Conservation (phyloP, 2,797 vertebrate genomes). For the Enteromius thamalakanensis region DNA sequence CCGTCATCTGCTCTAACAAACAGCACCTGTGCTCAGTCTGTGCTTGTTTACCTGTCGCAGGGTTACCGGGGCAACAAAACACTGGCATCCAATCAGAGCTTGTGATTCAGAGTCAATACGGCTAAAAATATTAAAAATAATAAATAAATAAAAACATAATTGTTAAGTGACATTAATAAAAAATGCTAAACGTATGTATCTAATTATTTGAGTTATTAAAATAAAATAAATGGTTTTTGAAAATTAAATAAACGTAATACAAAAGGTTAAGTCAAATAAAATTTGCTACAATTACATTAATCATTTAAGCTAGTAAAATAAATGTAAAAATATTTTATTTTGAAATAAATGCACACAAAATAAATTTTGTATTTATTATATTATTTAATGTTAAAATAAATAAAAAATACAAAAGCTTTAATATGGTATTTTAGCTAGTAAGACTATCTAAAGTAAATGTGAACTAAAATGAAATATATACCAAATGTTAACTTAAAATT, state of each 20-base stretch:
- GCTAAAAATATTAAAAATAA: background rate
- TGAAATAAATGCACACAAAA: background rate
- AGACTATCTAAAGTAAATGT: background rate
- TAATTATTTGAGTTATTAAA: too few relatives aligned
- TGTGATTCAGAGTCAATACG: background rate
- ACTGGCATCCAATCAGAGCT: background rate
- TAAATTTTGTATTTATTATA: background rate
- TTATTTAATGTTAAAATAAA: background rate
- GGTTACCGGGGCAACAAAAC: slow-evolving; percentile 17
- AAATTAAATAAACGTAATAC: background rate
- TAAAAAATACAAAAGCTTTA: background rate
- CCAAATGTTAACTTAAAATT: background rate
- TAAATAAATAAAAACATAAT: background rate
- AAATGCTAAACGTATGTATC: background rate
- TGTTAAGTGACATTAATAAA: background rate
- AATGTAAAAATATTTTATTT: background rate
- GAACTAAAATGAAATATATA: background rate
- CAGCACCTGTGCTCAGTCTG: slow-evolving; percentile 45
- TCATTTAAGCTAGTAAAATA: background rate
- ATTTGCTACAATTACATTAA: background rate
- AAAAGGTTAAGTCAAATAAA: background rate
- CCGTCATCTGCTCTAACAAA: background rate
- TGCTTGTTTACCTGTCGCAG: slow-evolving; percentile 9
- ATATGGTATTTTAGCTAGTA: background rate
- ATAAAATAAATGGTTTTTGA: too few relatives aligned